These are phyloP conservation scores for Diabrotica undecimpunctata DNA, from an alignment of 1,140 invertebrate species.

Conservation along the genomic window DNA sequence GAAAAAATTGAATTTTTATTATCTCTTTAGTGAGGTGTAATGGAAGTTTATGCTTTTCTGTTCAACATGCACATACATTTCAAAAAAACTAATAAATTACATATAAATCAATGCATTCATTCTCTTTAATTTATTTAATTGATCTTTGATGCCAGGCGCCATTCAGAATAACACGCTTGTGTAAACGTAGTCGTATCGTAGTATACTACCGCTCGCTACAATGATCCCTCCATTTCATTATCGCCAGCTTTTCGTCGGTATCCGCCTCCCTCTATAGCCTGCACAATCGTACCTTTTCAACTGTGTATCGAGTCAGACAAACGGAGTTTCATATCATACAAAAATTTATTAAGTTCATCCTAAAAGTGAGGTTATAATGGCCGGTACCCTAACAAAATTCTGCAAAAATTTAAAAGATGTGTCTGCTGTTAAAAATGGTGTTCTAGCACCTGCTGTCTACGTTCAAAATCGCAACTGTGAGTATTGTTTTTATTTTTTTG, in stretches of 20 bases:
- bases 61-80: too few relatives aligned
- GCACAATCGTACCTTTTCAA: neutral
- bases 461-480: neutral
- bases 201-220: neutral
- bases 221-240: slow-evolving; percentile 3
- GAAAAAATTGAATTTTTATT: too few relatives aligned
- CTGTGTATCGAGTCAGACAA: neutral
- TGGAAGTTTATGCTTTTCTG: too few relatives aligned
- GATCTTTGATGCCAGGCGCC: too few relatives aligned
- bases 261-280: neutral
- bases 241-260: neutral
- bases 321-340: neutral
- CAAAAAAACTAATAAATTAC: too few relatives aligned
- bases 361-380: slow-evolving; percentile 40
- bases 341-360: neutral
- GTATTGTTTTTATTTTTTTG: neutral
- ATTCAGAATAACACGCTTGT: neutral
- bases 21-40: too few relatives aligned
- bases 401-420: slow-evolving; percentile 28
- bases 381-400: slow-evolving; percentile 42
- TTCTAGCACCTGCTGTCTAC: neutral
- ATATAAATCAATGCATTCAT: too few relatives aligned
- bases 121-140: too few relatives aligned
- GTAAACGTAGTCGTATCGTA: neutral
- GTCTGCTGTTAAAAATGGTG: neutral